Percentiles rank a stretch among this genome's conserved stretches.
Conservation (phyloP, 2,797 vertebrate species). For the Lates japonicus region DNA sequence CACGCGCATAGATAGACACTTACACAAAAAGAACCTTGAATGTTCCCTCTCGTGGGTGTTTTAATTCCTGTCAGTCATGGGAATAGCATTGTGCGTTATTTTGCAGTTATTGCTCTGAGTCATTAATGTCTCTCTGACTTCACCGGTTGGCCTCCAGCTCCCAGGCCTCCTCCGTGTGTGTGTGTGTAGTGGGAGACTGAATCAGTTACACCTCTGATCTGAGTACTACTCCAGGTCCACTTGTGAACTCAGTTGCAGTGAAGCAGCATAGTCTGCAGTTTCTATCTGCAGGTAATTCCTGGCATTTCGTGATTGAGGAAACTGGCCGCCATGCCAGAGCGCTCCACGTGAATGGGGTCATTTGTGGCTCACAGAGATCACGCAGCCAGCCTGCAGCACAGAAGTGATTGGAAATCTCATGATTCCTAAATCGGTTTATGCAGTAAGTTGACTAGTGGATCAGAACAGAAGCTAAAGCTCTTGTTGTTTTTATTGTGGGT, state of each 20-base stretch:
- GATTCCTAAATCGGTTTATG: constrained; percentile 72
- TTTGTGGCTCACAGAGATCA: constrained; percentile 40
- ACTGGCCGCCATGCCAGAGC: neutral
- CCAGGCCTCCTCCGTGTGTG: constrained; percentile 28
- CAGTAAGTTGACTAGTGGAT: constrained; percentile 49
- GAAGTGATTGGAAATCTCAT: constrained; percentile 66
- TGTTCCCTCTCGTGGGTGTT: constrained; percentile 37
- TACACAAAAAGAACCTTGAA: constrained; percentile 24
- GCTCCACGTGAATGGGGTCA: constrained; percentile 32
- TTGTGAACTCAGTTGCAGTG: constrained; percentile 5
- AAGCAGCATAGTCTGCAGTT: constrained; percentile 10
- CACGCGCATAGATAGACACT: constrained; percentile 8
- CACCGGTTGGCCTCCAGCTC: constrained; percentile 34
- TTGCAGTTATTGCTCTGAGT: constrained; percentile 62
- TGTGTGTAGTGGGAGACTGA: constrained; percentile 43
- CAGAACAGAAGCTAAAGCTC: constrained; percentile 53
- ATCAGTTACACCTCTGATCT: constrained; percentile 55
- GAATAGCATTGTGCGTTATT: constrained; percentile 39
- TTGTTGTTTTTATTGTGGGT: constrained; percentile 58
- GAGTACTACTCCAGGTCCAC: constrained; percentile 38
- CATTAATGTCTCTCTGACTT: constrained; percentile 57
- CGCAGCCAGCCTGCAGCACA: constrained; percentile 25
- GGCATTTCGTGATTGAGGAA: constrained; percentile 15
- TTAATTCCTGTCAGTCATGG: constrained; percentile 43
- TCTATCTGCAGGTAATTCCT: constrained; percentile 21